Percentiles rank a stretch among this genome's conserved stretches.
Evolutionary conservation across 2,113 vertebrate species (phyloP).

Genomic region (Microcebus ravelobensis): DNA sequence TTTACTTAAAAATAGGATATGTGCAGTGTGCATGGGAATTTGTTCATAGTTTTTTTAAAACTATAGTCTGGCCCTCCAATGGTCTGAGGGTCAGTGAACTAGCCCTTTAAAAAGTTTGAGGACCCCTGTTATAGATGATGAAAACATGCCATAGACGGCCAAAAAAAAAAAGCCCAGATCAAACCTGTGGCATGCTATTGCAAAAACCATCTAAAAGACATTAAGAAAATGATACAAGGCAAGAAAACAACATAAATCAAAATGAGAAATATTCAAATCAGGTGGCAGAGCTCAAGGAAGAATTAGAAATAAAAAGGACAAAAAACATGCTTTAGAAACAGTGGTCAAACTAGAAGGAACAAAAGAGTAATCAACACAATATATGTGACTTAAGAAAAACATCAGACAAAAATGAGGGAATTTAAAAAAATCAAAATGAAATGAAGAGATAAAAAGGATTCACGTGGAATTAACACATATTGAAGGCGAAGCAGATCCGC

Average conservation of each 20-base stretch:
- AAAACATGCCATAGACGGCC: not conserved
- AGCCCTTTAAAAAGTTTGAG: too few relatives aligned
- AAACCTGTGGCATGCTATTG: not conserved
- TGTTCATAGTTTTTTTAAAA: too few relatives aligned
- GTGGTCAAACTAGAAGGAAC: not conserved
- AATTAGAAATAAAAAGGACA: not conserved
- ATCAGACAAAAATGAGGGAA: not conserved
- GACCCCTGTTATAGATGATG: not conserved
- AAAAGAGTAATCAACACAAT: not conserved
- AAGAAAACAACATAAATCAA: not conserved
- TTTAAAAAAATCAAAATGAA: conserved; percentile 1
- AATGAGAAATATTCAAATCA: conserved; percentile 13
- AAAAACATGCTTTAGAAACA: not conserved
- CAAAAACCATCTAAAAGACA: not conserved
- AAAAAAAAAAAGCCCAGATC: not conserved
- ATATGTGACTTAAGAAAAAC: not conserved
- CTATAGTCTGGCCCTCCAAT: too few relatives aligned
- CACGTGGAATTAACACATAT: not conserved
- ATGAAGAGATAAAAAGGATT: not conserved
- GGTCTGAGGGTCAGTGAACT: too few relatives aligned
- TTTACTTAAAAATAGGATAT: too few relatives aligned
- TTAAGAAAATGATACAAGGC: not conserved
- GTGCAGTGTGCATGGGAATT: too few relatives aligned
- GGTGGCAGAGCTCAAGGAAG: not conserved
- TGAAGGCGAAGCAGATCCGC: not conserved